Conservation (phyloP, 2,888 invertebrate genomes). For the Caenorhabditis wallacei region DNA sequence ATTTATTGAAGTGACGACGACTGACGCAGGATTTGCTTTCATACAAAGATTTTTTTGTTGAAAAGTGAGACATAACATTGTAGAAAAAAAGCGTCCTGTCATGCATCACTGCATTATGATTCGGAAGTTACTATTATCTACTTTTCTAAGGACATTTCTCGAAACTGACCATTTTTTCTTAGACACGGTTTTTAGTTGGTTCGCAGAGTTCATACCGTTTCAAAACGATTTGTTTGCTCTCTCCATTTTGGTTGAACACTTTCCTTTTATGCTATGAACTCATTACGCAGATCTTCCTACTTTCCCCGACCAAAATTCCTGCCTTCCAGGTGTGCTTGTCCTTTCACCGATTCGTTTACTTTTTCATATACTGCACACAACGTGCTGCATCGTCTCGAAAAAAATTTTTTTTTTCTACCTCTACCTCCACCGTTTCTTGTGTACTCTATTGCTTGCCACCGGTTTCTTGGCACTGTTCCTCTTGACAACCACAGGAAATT, state of each 20-base stretch:
- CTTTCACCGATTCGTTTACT: constrained; percentile 25
- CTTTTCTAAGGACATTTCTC: background rate
- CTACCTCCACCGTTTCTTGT: constrained; percentile 31
- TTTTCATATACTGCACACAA: constrained; percentile 38
- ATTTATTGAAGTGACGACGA: constrained; percentile 52
- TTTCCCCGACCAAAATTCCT: background rate
- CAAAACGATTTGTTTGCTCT: constrained; percentile 39
- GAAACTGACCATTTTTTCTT: background rate
- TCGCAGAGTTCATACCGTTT: background rate
- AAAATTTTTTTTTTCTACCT: background rate
- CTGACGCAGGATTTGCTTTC: constrained; percentile 49
- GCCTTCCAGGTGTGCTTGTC: background rate
- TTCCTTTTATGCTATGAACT: constrained; percentile 49
- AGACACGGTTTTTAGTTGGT: no score
- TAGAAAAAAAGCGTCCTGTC: constrained; percentile 42
- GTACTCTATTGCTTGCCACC: constrained; percentile 48
- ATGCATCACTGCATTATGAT: constrained; percentile 57
- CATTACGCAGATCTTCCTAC: constrained; percentile 42
- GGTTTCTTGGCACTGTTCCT: constrained; percentile 28
- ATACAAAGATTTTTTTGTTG: constrained; percentile 35
- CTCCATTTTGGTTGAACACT: no score
- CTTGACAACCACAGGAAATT: background rate
- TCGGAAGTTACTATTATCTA: constrained; percentile 50
- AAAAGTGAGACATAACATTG: background rate
- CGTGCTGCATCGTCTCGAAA: constrained; percentile 12